Evolutionary conservation across 1,140 invertebrate species (phyloP).

Genomic region (Portunus trituberculatus): DNA sequence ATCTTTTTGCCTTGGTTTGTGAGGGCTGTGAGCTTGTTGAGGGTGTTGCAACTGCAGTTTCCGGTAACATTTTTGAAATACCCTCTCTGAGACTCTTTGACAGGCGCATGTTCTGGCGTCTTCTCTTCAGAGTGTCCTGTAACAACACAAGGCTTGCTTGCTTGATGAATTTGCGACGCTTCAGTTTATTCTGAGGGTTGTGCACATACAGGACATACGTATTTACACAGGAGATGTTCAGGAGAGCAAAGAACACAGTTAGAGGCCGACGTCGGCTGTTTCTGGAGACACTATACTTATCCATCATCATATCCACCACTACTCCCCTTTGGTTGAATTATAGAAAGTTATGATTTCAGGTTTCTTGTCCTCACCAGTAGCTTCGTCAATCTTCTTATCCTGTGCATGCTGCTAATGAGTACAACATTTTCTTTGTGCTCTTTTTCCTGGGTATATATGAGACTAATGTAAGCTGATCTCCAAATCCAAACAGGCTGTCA

Average conservation of each 20-base stretch:
- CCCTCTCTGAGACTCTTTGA: conserved; percentile 40
- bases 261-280: conserved; percentile 71
- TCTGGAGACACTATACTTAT: conserved; percentile 65
- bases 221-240: conserved; percentile 72
- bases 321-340: conserved; percentile 78
- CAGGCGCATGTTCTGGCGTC: conserved; percentile 45
- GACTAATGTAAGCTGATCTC: conserved; percentile 73
- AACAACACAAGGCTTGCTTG: background rate
- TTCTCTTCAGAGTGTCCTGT: conserved; percentile 61
- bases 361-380: conserved; percentile 73
- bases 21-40: conserved; percentile 36
- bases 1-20: conserved; percentile 54
- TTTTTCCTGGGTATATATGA: conserved; percentile 75
- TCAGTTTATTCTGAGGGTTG: conserved; percentile 57
- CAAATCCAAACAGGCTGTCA: conserved; percentile 71
- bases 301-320: conserved; percentile 77
- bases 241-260: conserved; percentile 76
- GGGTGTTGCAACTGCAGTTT: conserved; percentile 27
- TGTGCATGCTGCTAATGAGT: conserved; percentile 77
- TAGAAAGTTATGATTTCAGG: conserved; percentile 78
- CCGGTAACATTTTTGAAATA: conserved; percentile 33
- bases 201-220: conserved; percentile 37
- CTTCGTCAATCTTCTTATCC: too few relatives aligned
- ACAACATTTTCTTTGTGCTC: conserved; percentile 76
- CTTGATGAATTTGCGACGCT: conserved; percentile 62